A percentile compares a stretch with the other conserved stretches of the same genome.
phyloP scores from a whole-genome alignment of 1,140 invertebrate species.

The Cotesia typhae region DNA sequence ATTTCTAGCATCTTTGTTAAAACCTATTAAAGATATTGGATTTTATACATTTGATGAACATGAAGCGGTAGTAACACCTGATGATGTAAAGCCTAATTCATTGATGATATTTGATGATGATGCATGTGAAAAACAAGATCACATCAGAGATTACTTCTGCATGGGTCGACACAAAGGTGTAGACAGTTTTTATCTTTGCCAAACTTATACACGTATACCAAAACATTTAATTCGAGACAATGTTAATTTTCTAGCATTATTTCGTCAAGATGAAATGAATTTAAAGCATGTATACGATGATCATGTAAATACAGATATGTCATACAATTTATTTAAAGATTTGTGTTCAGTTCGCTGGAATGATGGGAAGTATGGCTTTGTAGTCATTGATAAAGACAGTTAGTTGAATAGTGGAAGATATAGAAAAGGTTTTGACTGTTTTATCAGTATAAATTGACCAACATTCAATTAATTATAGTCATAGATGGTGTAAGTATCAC shows the following conservation, averaged over 20 bases:
- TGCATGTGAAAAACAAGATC: not conserved
- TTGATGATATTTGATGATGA: slow-evolving; percentile 2
- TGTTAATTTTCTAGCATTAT: too few relatives aligned
- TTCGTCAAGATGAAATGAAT: slow-evolving; percentile 13
- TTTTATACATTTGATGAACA: slow-evolving; percentile 25
- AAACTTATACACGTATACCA: too few relatives aligned
- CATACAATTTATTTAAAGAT: not conserved
- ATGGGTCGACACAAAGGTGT: too few relatives aligned
- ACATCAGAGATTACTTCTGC: too few relatives aligned
- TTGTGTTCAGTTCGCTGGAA: too few relatives aligned
- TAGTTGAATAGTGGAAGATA: too few relatives aligned
- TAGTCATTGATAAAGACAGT: slow-evolving; percentile 11
- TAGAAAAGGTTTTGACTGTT: too few relatives aligned
- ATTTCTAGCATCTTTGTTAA: slow-evolving; percentile 5
- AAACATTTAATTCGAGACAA: too few relatives aligned
- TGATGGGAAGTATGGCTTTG: slow-evolving; percentile 8
- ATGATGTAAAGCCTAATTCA: slow-evolving; percentile 16
- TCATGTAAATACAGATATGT: slow-evolving; percentile 3
- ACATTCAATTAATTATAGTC: slow-evolving; percentile 17
- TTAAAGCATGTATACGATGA: not conserved
- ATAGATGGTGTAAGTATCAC: slow-evolving; percentile 1
- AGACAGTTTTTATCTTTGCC: too few relatives aligned
- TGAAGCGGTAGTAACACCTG: slow-evolving; percentile 18
- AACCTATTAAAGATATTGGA: slow-evolving; percentile 15
- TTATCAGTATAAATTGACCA: too few relatives aligned